These are phyloP conservation scores for Erannis defoliaria DNA, from an alignment of 2,888 invertebrate genomes.

Conservation along the genomic window DNA sequence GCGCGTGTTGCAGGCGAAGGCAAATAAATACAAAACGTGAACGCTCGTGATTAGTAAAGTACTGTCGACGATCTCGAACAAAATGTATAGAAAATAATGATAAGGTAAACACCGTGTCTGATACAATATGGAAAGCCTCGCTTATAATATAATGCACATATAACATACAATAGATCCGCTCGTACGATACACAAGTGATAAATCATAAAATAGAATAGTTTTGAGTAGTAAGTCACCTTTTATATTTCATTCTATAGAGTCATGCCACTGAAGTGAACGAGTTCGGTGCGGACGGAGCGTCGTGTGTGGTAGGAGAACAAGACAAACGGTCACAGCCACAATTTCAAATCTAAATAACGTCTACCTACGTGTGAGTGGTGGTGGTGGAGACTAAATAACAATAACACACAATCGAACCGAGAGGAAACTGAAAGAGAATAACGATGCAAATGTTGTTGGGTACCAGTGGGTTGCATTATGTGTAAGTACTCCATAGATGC, in stretches of 20 bases:
- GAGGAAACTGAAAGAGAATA: slow-evolving; percentile 61
- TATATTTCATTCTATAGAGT: slow-evolving; percentile 63
- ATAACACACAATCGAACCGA: slow-evolving; percentile 54
- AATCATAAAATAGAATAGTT: slow-evolving; percentile 83
- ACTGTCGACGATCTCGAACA: slow-evolving; percentile 53
- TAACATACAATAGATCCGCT: slow-evolving; percentile 67
- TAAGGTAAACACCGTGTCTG: slow-evolving; percentile 61
- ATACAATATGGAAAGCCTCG: slow-evolving; percentile 78
- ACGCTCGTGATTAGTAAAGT: slow-evolving; percentile 62
- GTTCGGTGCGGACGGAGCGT: slow-evolving; percentile 48
- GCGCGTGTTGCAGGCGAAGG: slow-evolving; percentile 58
- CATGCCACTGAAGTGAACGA: slow-evolving; percentile 62
- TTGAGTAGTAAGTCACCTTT: slow-evolving; percentile 92
- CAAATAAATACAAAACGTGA: slow-evolving; percentile 74
- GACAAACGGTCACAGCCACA: slow-evolving; percentile 83
- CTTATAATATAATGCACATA: slow-evolving; percentile 68
- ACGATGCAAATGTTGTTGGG: slow-evolving; percentile 76
- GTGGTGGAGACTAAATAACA: slow-evolving; percentile 55
- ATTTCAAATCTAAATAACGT: slow-evolving; percentile 65
- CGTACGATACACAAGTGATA: slow-evolving; percentile 69
- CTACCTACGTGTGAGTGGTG: slow-evolving; percentile 62
- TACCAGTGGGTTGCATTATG: slow-evolving; percentile 85
- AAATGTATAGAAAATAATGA: slow-evolving; percentile 50
- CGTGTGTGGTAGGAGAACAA: slow-evolving; percentile 47
- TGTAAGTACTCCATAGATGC: slow-evolving; percentile 85